These are phyloP conservation scores for Psittacula cyanocephala DNA, from an alignment of 2,113 vertebrate genomes.

Conservation along the genomic window DNA sequence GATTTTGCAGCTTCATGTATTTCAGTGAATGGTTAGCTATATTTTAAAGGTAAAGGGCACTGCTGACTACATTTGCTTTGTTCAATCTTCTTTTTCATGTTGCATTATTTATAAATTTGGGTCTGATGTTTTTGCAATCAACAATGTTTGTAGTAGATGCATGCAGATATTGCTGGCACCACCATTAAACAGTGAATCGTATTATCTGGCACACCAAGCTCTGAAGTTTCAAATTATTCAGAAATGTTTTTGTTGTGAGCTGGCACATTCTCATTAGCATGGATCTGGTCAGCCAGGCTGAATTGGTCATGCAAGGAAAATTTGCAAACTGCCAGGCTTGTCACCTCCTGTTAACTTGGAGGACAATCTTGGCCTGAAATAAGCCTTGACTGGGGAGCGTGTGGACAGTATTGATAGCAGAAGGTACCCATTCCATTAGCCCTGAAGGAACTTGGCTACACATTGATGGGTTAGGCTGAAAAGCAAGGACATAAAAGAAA, in stretches of 20 bases:
- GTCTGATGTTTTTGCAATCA: slow-evolving; percentile 2
- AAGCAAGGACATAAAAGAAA: not conserved
- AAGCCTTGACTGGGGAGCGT: slow-evolving; percentile 51
- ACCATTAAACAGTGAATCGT: slow-evolving; percentile 47
- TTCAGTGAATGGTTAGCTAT: not conserved
- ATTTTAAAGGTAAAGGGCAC: not conserved
- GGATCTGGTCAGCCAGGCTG: slow-evolving; percentile 71
- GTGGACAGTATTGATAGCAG: slow-evolving; percentile 65
- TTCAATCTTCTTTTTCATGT: not conserved
- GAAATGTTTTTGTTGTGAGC: slow-evolving; percentile 72
- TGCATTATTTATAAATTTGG: slow-evolving; percentile 39
- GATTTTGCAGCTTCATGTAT: not conserved
- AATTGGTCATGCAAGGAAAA: slow-evolving; percentile 77
- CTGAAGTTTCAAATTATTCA: slow-evolving; percentile 72
- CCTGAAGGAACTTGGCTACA: not conserved
- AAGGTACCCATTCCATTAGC: slow-evolving; percentile 29
- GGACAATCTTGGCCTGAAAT: slow-evolving; percentile 67
- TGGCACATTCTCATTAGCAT: slow-evolving; percentile 80
- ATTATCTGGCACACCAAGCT: slow-evolving; percentile 54
- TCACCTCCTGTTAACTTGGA: slow-evolving; percentile 81
- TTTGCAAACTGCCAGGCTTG: slow-evolving; percentile 76
- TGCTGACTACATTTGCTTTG: not conserved
- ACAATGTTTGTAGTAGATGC: not conserved
- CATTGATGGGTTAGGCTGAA: not conserved
- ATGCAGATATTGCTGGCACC: not conserved